Conservation (phyloP, 2,113 vertebrate species). For the Lepus timidus region DNA sequence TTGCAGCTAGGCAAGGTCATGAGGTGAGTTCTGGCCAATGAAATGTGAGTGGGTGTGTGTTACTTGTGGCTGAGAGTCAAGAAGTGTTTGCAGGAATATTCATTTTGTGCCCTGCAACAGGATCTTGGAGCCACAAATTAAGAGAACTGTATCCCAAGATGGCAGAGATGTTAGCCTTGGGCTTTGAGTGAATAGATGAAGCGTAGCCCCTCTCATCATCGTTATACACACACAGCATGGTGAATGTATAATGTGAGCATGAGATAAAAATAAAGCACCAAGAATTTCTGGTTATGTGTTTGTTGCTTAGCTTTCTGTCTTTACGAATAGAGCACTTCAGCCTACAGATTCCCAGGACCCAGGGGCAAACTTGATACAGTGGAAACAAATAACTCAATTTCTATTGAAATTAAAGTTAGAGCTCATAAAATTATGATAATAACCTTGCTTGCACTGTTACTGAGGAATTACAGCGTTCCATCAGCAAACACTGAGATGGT, state of each 20-base stretch:
- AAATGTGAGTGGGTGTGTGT: too few species aligned
- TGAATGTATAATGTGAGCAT: not conserved
- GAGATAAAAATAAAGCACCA: not conserved
- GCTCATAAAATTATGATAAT: constrained; percentile 33
- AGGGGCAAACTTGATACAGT: not conserved
- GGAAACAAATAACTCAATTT: constrained; percentile 21
- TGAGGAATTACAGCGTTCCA: not conserved
- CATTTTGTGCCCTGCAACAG: not conserved
- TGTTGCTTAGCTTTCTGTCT: not conserved
- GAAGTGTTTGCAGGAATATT: not conserved
- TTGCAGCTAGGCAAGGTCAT: not conserved
- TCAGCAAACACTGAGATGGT: not conserved
- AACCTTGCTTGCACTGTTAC: not conserved
- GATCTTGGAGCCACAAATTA: not conserved
- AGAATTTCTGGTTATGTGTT: not conserved
- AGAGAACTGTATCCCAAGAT: not conserved
- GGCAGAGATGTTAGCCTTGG: not conserved
- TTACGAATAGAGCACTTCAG: not conserved
- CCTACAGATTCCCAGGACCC: not conserved
- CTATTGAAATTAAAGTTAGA: constrained; percentile 2
- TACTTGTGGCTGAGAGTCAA: not conserved
- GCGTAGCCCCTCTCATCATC: not conserved
- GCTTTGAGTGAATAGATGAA: not conserved
- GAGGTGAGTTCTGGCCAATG: not conserved
- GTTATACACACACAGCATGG: not conserved